Evolutionary conservation across 2,888 invertebrate genomes (phyloP).

Genomic region (Dynastes maya): DNA sequence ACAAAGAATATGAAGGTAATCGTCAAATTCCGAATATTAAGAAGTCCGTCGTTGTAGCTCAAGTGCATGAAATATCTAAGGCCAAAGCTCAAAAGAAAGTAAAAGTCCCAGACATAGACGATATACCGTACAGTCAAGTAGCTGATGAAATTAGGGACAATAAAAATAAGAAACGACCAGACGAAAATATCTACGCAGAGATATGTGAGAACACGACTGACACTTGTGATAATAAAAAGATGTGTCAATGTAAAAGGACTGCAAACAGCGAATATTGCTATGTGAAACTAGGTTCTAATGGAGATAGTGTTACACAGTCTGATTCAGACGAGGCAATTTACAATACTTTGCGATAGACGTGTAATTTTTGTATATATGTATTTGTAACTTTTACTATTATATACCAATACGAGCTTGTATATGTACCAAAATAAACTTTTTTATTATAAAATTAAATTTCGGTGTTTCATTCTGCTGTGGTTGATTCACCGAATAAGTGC

Average conservation of each 20-base stretch:
- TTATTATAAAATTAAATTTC: conserved; percentile 8
- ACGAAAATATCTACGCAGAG: conserved; percentile 82
- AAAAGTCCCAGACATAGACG: conserved; percentile 70
- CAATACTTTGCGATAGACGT: conserved; percentile 66
- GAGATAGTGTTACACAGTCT: conserved; percentile 68
- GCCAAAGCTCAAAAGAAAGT: conserved; percentile 66
- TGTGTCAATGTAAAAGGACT: conserved; percentile 62
- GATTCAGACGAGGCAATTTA: conserved; percentile 69
- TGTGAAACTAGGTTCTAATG: conserved; percentile 67
- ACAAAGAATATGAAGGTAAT: conserved; percentile 48
- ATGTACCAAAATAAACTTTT: conserved; percentile 51
- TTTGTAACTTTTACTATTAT: conserved; percentile 42
- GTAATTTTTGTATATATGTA: conserved; percentile 47
- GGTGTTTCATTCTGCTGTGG: neutral
- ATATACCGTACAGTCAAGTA: conserved; percentile 81
- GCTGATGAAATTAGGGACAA: conserved; percentile 75
- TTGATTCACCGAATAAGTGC: too few species aligned
- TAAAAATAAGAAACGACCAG: conserved; percentile 61
- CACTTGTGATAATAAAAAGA: conserved; percentile 61
- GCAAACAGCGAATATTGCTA: conserved; percentile 65
- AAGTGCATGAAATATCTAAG: conserved; percentile 73
- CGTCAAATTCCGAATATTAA: conserved; percentile 55
- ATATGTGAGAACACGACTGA: conserved; percentile 71
- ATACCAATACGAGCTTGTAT: conserved; percentile 49
- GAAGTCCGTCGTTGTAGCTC: conserved; percentile 68